Evolutionary conservation across 2,888 invertebrate species (phyloP), one percentile per base, ranked within the genome.

Genomic region (Callyntrura sp.): DNA sequence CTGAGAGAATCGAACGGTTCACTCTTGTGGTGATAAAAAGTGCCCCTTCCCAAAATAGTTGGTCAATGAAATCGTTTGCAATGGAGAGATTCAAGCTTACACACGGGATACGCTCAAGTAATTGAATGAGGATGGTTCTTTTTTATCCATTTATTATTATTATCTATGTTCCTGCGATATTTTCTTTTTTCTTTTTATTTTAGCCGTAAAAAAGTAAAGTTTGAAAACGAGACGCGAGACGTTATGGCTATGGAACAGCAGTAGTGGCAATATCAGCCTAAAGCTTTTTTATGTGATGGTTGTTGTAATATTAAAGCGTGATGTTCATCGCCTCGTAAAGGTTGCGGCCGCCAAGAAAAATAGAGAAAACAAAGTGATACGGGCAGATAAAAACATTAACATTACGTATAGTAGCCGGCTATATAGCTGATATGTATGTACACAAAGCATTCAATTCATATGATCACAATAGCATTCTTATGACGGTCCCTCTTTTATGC

Each of bases 91-190:
- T 17, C 20, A 28, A 9, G 43, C 14, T 79, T 43, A 70, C 35
- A 4, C 23, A n/a, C 17, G 23, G 8, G 48, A 48, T 70, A 35
- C 20, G 68, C 55, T 84, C 73, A 68, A 85, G 90, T 91, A 92
- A 92, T 92, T 92, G 92, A 92, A 92, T 90, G 91, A 87, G 20
- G 81, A 85, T 90, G 91, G n/a, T 90, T 90, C 68, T 45, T 79
- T 91, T 89, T 90, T 90, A 73, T 70, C 28, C 35, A 11, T 70
- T n/a, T 17, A 70, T 6, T 55, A 14, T 14, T 55, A n/a, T 55
- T 55, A 55, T 55, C n/a, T 8, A 5, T 65, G 57, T 65, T 81
- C 81, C 43, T 65, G 65, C 51, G 51, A 35, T 82, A n/a, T 70
- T 11, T 12, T 65, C 25, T 17, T 73, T 73, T 73, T 14, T 28